Base-by-base conservation (phyloP, 2,113 vertebrate genomes). In the Gambusia holbrooki region DNA sequence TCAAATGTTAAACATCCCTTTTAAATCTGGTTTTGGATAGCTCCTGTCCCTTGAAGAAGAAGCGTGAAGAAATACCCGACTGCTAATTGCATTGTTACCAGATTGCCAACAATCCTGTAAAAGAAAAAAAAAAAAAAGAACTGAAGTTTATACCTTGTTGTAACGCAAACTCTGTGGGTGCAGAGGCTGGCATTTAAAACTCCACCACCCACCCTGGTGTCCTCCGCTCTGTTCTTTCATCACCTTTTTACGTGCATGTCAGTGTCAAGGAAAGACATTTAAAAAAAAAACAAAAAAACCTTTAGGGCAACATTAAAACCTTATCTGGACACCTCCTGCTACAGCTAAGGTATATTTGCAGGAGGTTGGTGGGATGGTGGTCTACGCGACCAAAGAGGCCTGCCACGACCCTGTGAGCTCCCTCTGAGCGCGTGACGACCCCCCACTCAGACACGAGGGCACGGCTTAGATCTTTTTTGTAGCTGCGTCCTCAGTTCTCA, bases 391-490 rank as follows among this genome's bases (percentile, higher is more conserved):
- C 77, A 73, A 90, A 87, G 82, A 89, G 88, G 85, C 74, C 67
- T 6, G 28, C 40, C 62, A 25, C 73, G 81, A 81, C 73, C 74
- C 45, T 35, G 32, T 60, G 60, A 0, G 76, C 69, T 76, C 58
- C 79, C 78, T 3, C 25, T 10, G 79, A 81, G 69, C 77, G 73
- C 62, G 30, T 88, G 86, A 90, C 85, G 81, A 76, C 80, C 80
- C 74, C 40, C 69, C 81, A 82, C 82, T 83, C 87, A 87, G 83
- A 89, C 84, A 79, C 54, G 80, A 87, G 62, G 83, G 82, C 79
- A 85, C 65, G 75, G 76, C 90, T 87, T 90, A 90, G 90, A 90
- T 92, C 90, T 58, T 37, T 37, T 42, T n/a, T 82, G 81, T 68
- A 79, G 78, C 74, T 32, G 25, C 28, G 71, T 82, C 85, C 78